A percentile compares a stretch with the other conserved stretches of the same genome.
These are phyloP conservation scores for Ptychodera flava DNA, from an alignment of 35 echinoderm and acorn worm species.

Conservation along the genomic window DNA sequence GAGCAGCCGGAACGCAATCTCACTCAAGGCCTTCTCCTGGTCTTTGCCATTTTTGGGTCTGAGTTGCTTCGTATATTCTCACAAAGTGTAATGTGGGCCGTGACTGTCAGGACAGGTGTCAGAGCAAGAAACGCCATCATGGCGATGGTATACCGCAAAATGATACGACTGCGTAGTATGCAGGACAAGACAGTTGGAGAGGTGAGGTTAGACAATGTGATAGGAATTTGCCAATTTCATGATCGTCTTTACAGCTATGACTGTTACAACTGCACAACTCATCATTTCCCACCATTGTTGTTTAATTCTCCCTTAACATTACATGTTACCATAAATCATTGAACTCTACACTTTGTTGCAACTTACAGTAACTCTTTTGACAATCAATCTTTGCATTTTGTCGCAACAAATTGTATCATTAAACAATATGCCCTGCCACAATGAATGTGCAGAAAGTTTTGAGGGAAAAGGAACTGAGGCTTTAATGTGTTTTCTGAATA, in stretches of 20 bases:
- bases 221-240: background rate
- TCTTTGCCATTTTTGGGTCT: constrained; percentile 46
- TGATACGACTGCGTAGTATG: constrained; percentile 16
- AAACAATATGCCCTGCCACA: no score
- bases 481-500: no score
- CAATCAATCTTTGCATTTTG: no score
- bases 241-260: no score
- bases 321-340: background rate
- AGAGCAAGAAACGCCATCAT: constrained; percentile 7
- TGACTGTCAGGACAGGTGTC: background rate
- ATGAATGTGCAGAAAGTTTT: no score
- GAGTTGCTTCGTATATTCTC: constrained; percentile 53
- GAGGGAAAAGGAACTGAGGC: no score
- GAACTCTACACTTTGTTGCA: background rate
- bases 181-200: constrained; percentile 19
- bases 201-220: background rate
- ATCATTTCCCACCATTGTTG: background rate
- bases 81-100: constrained; percentile 61
- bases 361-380: background rate
- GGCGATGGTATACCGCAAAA: background rate
- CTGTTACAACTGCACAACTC: background rate
- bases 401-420: no score
- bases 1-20: constrained; percentile 16
- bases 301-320: background rate
- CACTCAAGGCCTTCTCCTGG: constrained; percentile 35